Evolutionary conservation across 2,888 invertebrate genomes (phyloP).

Genomic region (Ormyrus pomaceus): DNA sequence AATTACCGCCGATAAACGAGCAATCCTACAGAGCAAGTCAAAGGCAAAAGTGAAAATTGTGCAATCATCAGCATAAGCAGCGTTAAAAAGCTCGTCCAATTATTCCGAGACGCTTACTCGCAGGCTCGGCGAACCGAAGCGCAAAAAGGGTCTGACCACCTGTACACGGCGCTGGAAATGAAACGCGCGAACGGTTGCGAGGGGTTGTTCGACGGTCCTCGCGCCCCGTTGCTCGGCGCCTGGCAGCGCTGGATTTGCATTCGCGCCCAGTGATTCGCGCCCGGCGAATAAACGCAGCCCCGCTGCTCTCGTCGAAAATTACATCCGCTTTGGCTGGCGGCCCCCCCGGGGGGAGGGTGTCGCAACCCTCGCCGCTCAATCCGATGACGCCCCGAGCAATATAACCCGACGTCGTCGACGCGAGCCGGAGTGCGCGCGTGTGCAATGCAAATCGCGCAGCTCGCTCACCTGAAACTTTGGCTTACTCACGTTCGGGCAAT

Average conservation of each 20-base stretch:
- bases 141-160: not conserved
- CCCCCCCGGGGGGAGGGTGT: too few relatives aligned
- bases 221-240: not conserved
- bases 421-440: constrained; percentile 2
- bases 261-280: constrained; percentile 40
- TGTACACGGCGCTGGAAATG: not conserved
- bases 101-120: not conserved
- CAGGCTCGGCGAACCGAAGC: too few relatives aligned
- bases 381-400: too few relatives aligned
- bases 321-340: constrained; percentile 56
- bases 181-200: too few relatives aligned
- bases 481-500: not conserved
- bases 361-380: too few relatives aligned
- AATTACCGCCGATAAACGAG: too few relatives aligned
- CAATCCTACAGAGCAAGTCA: too few relatives aligned
- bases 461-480: constrained; percentile 40
- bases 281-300: not conserved
- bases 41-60: too few relatives aligned
- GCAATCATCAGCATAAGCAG: not conserved
- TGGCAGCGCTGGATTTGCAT: constrained; percentile 46
- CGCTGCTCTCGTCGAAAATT: constrained; percentile 58
- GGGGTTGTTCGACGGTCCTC: too few relatives aligned
- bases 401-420: too few relatives aligned
- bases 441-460: constrained; percentile 51
- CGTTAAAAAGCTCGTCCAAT: constrained; percentile 9